A percentile compares a stretch with the other conserved stretches of the same genome.
Conservation (phyloP, 2,797 vertebrate genomes). For the Schizopygopsis pylzovi region DNA sequence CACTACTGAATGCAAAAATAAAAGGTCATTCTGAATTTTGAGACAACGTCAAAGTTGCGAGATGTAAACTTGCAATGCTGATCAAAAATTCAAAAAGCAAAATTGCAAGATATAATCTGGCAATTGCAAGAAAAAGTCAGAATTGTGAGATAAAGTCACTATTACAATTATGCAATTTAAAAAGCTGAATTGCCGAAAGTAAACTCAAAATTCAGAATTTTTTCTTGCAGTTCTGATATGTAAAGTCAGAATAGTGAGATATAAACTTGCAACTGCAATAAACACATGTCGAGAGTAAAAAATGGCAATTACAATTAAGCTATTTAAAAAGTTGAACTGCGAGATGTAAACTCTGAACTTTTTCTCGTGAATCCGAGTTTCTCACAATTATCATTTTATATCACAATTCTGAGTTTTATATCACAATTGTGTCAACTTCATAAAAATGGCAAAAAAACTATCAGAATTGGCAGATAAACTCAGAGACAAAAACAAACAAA, state of each 20-base stretch:
- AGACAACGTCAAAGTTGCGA: neutral
- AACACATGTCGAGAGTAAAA: neutral
- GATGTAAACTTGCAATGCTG: neutral
- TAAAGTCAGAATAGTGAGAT: too few species aligned
- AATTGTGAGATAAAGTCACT: neutral
- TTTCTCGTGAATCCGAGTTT: neutral
- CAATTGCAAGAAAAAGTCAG: neutral
- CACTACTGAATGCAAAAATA: neutral
- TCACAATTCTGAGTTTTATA: neutral
- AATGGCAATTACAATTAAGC: neutral
- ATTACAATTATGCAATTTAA: too few species aligned
- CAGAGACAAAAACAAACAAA: too few species aligned
- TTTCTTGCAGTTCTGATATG: neutral
- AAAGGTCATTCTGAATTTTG: neutral
- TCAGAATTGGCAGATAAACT: too few species aligned
- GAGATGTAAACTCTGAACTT: accelerated
- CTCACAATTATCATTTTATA: neutral
- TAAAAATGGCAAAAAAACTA: too few species aligned
- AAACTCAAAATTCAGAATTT: too few species aligned
- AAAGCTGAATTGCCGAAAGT: too few species aligned
- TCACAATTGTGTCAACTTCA: neutral
- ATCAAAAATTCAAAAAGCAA: neutral
- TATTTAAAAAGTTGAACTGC: neutral
- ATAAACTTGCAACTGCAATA: neutral
- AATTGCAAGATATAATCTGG: neutral